Percentiles rank a stretch among this genome's conserved stretches.
Conservation (phyloP, 1,140 invertebrate genomes). For the Cotesia vestalis region DNA sequence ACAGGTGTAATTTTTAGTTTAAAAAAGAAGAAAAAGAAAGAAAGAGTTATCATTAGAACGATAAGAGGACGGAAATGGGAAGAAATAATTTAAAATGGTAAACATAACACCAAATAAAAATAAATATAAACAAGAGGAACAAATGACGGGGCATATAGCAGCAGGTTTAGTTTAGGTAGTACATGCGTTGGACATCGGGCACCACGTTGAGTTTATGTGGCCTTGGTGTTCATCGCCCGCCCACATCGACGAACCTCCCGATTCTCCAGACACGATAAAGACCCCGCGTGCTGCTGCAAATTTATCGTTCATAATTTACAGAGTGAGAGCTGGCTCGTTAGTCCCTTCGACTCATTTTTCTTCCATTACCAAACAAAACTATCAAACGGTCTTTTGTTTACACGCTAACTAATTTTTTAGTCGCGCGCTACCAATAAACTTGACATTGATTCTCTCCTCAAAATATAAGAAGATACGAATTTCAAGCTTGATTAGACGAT, state of each 20-base stretch:
- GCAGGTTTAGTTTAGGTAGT: constrained; percentile 25
- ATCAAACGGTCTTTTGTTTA: constrained; percentile 14
- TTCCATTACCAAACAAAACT: constrained; percentile 6
- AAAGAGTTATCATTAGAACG: too few relatives aligned
- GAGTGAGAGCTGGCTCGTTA: constrained; percentile 27
- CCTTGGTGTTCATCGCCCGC: constrained; percentile 48
- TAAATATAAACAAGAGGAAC: constrained; percentile 4
- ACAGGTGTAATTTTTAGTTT: too few relatives aligned
- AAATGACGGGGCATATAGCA: constrained; percentile 5
- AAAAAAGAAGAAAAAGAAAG: too few relatives aligned
- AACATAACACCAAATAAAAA: constrained; percentile 2
- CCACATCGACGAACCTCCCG: constrained; percentile 56
- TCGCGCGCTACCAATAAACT: too few relatives aligned
- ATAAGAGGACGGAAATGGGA: too few relatives aligned
- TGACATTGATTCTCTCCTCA: too few relatives aligned
- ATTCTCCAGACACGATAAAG: constrained; percentile 54
- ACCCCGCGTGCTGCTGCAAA: constrained; percentile 44
- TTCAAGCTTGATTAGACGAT: too few relatives aligned
- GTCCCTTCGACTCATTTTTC: constrained; percentile 16
- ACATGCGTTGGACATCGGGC: constrained; percentile 30
- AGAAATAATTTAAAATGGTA: too few relatives aligned
- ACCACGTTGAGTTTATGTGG: constrained; percentile 41
- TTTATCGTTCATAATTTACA: constrained; percentile 61
- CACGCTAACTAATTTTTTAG: not conserved
- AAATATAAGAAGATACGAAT: too few relatives aligned